Evolutionary conservation across 2,797 vertebrate genomes (phyloP), one percentile per base, ranked within the genome.

Genomic region (Syngnathus rostellatus): DNA sequence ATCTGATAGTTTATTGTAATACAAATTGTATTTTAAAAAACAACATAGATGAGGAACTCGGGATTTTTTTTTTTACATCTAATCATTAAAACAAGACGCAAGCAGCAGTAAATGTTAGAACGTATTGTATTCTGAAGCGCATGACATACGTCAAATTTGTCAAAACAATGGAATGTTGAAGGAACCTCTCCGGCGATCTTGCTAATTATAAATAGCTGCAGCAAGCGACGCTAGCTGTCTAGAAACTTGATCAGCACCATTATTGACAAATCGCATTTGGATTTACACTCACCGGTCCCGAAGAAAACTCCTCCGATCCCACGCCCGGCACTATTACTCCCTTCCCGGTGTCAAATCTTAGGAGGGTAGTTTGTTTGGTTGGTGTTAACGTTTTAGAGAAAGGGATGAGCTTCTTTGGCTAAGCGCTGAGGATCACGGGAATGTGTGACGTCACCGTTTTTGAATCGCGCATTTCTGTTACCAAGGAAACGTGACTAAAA

Each of bases 351-450:
- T 41, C n/a, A 14, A 21, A 17, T 66, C 48, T 55, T 23, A 10
- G 55, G 40, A 2, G 65, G 70, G 65, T 11, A 0, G 53, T 2
- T 40, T 7, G n/a, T 70, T 75, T 72, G 63, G 0, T 54, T 48
- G 3, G 68, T 64, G 63, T n/a, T 74, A 37, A 50, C 71, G 63
- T 65, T 43, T 54, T 43, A 66, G 5, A 69, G 64, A 71, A 86
- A 67, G 83, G 76, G 31, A 17, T 38, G 31, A 6, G 12, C 2
- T 23, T 77, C 73, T 78, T 79, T 76, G 39, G 61, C 74, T 66
- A 70, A 85, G 66, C 69, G 76, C 77, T 88, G 73, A 77, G 89
- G 71, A 87, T 69, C 83, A 88, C 85, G 89, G 89, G 88, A 85
- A 80, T 10, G 0, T 0, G 68, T 85, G 84, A 88, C 86, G 82